Evolutionary conservation across 92 coral and sea anemone species (phyloP).

Genomic region (Phenganax marumi): DNA sequence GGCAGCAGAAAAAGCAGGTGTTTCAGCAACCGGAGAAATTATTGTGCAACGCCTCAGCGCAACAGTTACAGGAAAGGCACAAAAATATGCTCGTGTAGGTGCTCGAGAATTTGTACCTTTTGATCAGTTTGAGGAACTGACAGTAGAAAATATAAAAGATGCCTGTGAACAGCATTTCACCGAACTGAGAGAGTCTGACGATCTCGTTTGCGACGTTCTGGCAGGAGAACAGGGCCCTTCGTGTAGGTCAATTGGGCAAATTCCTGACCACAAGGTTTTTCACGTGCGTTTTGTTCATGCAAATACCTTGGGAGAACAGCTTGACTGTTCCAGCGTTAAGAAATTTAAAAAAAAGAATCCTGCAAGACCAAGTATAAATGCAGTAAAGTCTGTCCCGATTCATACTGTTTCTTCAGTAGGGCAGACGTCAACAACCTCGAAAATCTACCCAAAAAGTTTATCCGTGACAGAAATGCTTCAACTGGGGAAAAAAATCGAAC

Average conservation of each 20-base stretch:
- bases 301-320: not conserved
- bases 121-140: constrained; percentile 2
- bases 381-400: constrained; percentile 11
- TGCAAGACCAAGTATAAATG: not conserved
- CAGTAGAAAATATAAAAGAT: constrained; percentile 1
- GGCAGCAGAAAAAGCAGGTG: constrained; percentile 15
- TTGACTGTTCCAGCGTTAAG: not conserved
- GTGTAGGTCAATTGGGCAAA: not conserved
- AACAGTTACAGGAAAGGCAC: not conserved
- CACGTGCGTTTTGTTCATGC: constrained; percentile 6
- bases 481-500: constrained; percentile 48
- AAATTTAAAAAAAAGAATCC: not conserved
- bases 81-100: not conserved
- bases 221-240: constrained; percentile 4
- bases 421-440: not conserved
- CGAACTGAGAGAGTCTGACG: constrained; percentile 2
- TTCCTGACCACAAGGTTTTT: constrained; percentile 10
- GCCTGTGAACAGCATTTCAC: constrained; percentile 7
- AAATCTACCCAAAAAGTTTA: constrained; percentile 49
- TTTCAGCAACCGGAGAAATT: constrained; percentile 6
- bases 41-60: constrained; percentile 8
- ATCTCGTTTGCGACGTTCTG: not conserved
- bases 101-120: not conserved
- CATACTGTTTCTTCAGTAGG: not conserved
- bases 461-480: constrained; percentile 57